Percentiles rank a stretch among this genome's conserved stretches.
These are phyloP conservation scores for Palythoa caribaeorum DNA, from an alignment of 92 coral and sea anemone species.

Conservation along the genomic window DNA sequence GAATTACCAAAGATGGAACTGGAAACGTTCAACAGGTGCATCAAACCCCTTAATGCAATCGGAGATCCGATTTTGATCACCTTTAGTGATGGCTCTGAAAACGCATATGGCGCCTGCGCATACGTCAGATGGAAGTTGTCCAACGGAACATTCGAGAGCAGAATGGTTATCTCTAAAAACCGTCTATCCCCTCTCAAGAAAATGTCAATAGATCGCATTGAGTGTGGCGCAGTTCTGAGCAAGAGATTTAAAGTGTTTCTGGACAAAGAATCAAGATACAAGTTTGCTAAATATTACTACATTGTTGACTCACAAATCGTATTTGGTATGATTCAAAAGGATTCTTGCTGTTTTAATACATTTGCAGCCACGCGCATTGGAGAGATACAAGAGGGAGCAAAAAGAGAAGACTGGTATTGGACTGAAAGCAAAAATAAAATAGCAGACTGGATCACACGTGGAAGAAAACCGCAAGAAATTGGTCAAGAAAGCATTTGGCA, in stretches of 20 bases:
- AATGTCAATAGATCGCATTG: conserved; percentile 65
- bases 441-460: background rate
- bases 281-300: conserved; percentile 42
- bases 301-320: no score
- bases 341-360: conserved; percentile 42
- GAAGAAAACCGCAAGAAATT: no score
- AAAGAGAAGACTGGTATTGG: conserved; percentile 71
- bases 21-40: no score
- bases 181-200: no score
- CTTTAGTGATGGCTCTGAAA: conserved; percentile 35
- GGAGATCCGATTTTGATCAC: conserved; percentile 27
- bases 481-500: no score
- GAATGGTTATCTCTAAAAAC: conserved; percentile 52
- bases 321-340: conserved; percentile 68
- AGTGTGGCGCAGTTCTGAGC: conserved; percentile 60
- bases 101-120: conserved; percentile 32
- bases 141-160: conserved; percentile 36
- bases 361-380: conserved; percentile 43
- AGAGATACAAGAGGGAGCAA: no score
- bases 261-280: conserved; percentile 49
- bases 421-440: conserved; percentile 46
- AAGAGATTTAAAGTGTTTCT: no score
- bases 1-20: no score
- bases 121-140: conserved; percentile 58
- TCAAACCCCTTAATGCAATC: conserved; percentile 19